A percentile compares a stretch with the other conserved stretches of the same genome.
Evolutionary conservation across 2,113 vertebrate genomes (phyloP).

Genomic region (Menura novaehollandiae): DNA sequence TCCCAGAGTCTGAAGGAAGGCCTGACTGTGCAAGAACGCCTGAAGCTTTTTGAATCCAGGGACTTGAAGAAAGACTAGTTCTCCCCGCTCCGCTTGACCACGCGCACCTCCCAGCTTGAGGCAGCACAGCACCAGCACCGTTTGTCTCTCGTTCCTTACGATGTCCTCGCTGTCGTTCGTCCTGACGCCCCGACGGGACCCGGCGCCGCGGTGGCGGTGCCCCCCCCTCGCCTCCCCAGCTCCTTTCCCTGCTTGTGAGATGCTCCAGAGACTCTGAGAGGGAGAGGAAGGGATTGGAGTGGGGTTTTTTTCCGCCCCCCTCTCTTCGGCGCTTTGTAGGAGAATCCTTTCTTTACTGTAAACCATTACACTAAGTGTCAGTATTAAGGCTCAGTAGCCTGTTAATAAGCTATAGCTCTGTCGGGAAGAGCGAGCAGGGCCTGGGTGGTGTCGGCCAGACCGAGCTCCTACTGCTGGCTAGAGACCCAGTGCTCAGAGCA

Average conservation of each 20-base stretch:
- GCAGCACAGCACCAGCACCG: slow-evolving; percentile 64
- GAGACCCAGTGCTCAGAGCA: slow-evolving; percentile 53
- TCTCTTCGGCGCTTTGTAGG: neutral
- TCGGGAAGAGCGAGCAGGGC: slow-evolving; percentile 45
- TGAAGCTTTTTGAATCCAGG: slow-evolving; percentile 98
- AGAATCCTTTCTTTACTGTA: slow-evolving; percentile 44
- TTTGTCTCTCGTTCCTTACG: slow-evolving; percentile 51
- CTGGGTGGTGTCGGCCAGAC: slow-evolving; percentile 18
- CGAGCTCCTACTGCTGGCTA: slow-evolving; percentile 45
- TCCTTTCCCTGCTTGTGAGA: slow-evolving; percentile 41
- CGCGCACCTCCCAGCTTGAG: slow-evolving; percentile 65
- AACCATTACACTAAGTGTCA: slow-evolving; percentile 71
- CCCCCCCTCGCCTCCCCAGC: neutral
- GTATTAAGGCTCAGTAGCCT: slow-evolving; percentile 81
- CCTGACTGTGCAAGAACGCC: slow-evolving; percentile 92
- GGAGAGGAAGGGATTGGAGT: slow-evolving; percentile 11
- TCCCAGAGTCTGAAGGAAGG: slow-evolving; percentile 96
- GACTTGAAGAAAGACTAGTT: slow-evolving; percentile 91
- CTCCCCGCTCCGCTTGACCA: slow-evolving; percentile 64
- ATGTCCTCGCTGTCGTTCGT: slow-evolving; percentile 45
- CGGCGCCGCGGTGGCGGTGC: neutral
- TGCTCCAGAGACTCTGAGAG: slow-evolving; percentile 35
- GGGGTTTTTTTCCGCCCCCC: neutral
- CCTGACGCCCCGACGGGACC: slow-evolving; percentile 45
- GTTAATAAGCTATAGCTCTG: slow-evolving; percentile 77